A percentile compares a stretch with the other conserved stretches of the same genome.
These are phyloP conservation scores for Thalassarche chlororhynchos DNA, from an alignment of 2,113 vertebrate species.

Conservation along the genomic window DNA sequence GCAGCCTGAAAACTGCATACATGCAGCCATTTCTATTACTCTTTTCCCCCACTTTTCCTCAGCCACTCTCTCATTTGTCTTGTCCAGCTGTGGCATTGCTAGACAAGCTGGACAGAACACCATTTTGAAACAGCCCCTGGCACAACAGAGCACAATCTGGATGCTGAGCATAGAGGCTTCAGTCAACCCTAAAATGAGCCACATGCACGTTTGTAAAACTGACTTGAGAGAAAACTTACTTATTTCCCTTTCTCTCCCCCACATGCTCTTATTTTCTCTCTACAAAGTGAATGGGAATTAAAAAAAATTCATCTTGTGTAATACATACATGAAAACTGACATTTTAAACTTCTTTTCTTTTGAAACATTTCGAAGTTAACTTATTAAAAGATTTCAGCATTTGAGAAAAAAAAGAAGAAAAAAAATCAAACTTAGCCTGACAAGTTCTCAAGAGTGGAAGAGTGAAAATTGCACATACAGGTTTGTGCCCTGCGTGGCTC, in stretches of 20 bases:
- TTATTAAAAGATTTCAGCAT: background rate
- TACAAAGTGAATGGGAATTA: background rate
- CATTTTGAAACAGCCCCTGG: background rate
- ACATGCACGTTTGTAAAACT: background rate
- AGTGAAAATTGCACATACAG: background rate
- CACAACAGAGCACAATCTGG: background rate
- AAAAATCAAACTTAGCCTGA: background rate
- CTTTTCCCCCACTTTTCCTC: background rate
- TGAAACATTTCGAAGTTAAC: background rate
- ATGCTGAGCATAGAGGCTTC: background rate
- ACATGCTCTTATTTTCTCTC: background rate
- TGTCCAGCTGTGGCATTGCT: background rate
- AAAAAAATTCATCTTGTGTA: background rate
- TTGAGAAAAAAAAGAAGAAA: background rate
- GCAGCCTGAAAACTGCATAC: background rate
- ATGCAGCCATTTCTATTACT: background rate
- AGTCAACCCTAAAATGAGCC: background rate
- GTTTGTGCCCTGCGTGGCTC: background rate
- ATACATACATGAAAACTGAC: background rate
- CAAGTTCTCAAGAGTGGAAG: background rate
- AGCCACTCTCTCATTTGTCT: background rate
- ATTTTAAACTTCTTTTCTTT: background rate
- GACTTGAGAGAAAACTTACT: background rate
- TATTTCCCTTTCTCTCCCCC: background rate
- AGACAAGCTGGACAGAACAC: background rate